A percentile compares a stretch with the other conserved stretches of the same genome.
Conservation (phyloP, 64 coral and sea anemone genomes). For the Stylophora pistillata region DNA sequence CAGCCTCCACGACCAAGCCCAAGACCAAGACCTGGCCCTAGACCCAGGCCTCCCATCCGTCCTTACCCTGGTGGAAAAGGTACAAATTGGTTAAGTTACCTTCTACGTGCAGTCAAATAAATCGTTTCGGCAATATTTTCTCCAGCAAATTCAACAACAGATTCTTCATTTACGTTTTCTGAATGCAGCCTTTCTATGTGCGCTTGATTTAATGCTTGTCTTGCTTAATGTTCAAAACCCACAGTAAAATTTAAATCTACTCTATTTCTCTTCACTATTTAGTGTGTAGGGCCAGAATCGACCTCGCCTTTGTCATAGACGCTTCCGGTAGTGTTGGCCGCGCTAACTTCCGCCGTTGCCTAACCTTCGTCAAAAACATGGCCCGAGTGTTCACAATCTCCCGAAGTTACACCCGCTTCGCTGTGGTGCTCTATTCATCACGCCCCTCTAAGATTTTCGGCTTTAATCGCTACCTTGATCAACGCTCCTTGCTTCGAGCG, state of each 20-base stretch:
- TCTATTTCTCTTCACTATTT: neutral
- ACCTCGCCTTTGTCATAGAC: constrained; percentile 63
- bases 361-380: constrained; percentile 61
- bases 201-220: neutral
- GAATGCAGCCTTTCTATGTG: neutral
- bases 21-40: constrained; percentile 13
- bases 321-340: constrained; percentile 62
- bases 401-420: constrained; percentile 54
- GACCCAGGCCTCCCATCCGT: constrained; percentile 20
- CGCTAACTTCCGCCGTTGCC: constrained; percentile 56
- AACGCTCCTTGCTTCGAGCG: constrained; percentile 22
- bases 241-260: neutral
- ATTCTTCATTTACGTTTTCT: no score
- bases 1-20: neutral
- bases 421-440: constrained; percentile 57
- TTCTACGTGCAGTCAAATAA: no score
- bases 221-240: neutral
- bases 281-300: constrained; percentile 54
- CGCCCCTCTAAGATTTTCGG: constrained; percentile 54
- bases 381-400: constrained; percentile 59
- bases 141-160: no score
- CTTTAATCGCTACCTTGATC: constrained; percentile 42
- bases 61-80: constrained; percentile 40
- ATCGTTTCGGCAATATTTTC: neutral
- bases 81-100: neutral